phyloP scores from a whole-genome alignment of 2,113 vertebrate genomes.

The Corapipo altera region DNA sequence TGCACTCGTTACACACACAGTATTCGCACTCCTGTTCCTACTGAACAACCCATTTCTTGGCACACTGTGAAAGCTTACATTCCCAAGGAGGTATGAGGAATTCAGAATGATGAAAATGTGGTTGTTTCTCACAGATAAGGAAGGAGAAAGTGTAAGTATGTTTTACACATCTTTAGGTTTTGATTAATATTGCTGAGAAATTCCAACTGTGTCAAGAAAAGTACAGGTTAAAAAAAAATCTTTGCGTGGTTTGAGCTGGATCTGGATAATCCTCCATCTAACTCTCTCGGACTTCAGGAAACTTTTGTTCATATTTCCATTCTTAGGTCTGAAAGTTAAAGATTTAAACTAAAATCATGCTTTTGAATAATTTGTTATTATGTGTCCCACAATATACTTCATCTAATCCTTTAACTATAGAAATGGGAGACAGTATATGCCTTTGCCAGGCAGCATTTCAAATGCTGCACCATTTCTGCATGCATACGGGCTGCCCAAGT shows the following conservation, averaged over 20 bases:
- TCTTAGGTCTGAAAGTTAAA: not conserved
- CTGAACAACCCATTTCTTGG: not conserved
- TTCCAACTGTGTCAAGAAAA: not conserved
- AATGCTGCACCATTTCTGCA: not conserved
- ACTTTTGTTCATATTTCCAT: rapidly evolving
- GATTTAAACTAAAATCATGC: not conserved
- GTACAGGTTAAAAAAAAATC: not conserved
- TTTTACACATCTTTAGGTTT: not conserved
- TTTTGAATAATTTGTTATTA: not conserved
- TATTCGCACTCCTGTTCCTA: not conserved
- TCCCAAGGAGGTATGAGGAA: not conserved
- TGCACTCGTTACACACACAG: not conserved
- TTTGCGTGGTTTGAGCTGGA: not conserved
- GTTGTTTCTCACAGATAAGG: not conserved
- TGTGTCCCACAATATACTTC: not conserved
- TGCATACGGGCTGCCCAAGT: rapidly evolving
- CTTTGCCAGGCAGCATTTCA: not conserved
- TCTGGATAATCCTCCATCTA: not conserved
- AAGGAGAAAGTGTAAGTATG: not conserved
- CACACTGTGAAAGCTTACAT: not conserved
- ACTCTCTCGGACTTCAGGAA: not conserved
- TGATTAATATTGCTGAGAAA: not conserved
- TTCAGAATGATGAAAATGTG: not conserved
- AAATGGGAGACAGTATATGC: not conserved
- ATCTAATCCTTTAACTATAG: not conserved